A percentile compares a stretch with the other conserved stretches of the same genome.
Conservation (phyloP, 2,113 vertebrate species). For the Corythornis madagascariensis region DNA sequence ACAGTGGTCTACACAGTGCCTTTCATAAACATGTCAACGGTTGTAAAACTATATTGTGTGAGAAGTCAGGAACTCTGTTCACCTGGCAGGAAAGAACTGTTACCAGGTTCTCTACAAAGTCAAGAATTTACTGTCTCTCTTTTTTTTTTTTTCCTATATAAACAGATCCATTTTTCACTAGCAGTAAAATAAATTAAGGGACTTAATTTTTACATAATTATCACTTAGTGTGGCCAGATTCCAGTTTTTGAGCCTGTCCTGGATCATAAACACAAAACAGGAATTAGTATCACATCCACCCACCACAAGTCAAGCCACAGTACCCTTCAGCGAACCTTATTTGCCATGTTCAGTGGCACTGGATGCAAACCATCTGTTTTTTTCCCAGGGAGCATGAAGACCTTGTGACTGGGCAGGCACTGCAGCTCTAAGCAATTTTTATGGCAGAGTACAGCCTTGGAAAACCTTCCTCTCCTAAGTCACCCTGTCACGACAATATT, state of each 20-base stretch:
- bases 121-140: background rate
- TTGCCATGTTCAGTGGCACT: background rate
- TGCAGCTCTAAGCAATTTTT: background rate
- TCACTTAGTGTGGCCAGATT: background rate
- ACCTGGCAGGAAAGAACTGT: background rate
- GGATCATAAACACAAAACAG: background rate
- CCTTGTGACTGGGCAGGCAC: rapidly evolving
- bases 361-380: background rate
- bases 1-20: background rate
- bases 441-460: background rate
- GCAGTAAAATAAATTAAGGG: background rate
- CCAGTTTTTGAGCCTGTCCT: background rate
- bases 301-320: rapidly evolving
- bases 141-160: background rate
- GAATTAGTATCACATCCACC: background rate
- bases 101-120: background rate
- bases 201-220: background rate
- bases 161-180: background rate
- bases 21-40: background rate
- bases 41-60: background rate
- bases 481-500: background rate
- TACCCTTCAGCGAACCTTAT: background rate
- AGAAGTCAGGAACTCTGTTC: background rate
- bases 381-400: background rate
- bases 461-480: background rate